These are phyloP conservation scores for Pseudopipra pipra DNA, from an alignment of 2,113 vertebrate species.

Conservation along the genomic window DNA sequence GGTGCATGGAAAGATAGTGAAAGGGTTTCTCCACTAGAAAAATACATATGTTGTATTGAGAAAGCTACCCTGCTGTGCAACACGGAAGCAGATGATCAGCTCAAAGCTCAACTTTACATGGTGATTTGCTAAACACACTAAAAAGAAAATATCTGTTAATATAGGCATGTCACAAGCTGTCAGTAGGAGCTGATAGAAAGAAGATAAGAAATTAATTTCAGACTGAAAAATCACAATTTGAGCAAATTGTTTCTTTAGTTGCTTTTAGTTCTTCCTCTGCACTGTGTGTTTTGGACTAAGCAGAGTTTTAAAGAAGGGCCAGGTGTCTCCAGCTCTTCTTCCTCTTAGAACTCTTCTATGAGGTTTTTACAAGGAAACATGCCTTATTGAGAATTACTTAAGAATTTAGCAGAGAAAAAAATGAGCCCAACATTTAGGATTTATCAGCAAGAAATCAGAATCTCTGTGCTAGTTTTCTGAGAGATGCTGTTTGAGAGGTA, in stretches of 20 bases:
- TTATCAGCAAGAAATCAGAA: neutral
- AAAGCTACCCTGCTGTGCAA: neutral
- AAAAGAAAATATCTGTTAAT: neutral
- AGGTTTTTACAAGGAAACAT: neutral
- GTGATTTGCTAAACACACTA: neutral
- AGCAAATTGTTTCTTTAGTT: neutral
- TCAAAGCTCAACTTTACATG: neutral
- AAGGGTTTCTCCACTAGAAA: neutral
- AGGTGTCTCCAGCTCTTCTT: neutral
- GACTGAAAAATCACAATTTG: neutral
- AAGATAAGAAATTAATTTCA: neutral
- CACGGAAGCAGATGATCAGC: neutral
- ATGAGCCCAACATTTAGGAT: neutral
- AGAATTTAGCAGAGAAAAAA: neutral
- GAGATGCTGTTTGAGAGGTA: neutral
- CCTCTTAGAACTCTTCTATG: neutral
- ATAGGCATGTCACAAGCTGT: neutral
- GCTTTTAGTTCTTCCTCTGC: neutral
- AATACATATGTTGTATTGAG: fast-evolving
- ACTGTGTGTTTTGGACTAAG: neutral
- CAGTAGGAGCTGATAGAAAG: neutral
- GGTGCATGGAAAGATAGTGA: neutral
- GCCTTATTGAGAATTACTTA: neutral
- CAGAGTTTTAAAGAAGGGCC: neutral
- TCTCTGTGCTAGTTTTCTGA: neutral